A percentile compares a stretch with the other conserved stretches of the same genome.
Evolutionary conservation across 2,888 invertebrate species (phyloP).

Genomic region (Drosophila birchii): DNA sequence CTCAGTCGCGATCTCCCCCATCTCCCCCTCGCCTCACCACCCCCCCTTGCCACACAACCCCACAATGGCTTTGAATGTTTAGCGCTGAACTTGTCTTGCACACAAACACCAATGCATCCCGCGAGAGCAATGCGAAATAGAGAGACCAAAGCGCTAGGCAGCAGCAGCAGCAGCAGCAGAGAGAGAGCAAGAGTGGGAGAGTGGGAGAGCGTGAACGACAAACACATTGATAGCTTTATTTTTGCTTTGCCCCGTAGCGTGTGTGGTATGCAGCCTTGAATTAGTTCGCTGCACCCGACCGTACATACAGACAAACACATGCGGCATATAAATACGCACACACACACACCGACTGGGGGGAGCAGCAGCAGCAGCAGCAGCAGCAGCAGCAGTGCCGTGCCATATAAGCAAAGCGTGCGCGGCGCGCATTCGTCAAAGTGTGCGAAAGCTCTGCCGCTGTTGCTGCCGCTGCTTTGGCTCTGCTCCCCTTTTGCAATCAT

Average conservation of each 20-base stretch:
- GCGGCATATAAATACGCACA: constrained; percentile 30
- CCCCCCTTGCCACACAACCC: constrained; percentile 6
- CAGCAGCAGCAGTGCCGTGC: constrained; percentile 4
- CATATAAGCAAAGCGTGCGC: constrained; percentile 41
- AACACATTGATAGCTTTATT: constrained; percentile 75
- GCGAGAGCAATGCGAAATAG: constrained; percentile 9
- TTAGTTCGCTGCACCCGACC: constrained; percentile 85
- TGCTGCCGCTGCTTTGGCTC: constrained; percentile 15
- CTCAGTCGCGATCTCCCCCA: constrained; percentile 53
- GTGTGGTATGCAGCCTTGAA: constrained; percentile 85
- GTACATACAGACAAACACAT: constrained; percentile 45
- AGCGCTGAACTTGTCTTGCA: constrained; percentile 81
- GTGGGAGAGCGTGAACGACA: constrained; percentile 40
- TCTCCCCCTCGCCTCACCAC: background rate
- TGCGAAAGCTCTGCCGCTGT: constrained; percentile 42
- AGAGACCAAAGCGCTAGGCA: constrained; percentile 27
- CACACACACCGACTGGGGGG: background rate
- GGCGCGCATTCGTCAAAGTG: constrained; percentile 33
- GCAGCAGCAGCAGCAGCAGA: constrained; percentile 39
- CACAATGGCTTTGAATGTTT: constrained; percentile 76
- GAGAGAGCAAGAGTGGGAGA: constrained; percentile 32
- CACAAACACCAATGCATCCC: constrained; percentile 38
- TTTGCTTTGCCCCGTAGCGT: constrained; percentile 56
- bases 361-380: constrained; percentile 1
- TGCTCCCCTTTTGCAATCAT: constrained; percentile 47